These are phyloP conservation scores for Atherinosoma microstoma DNA, from an alignment of 2,797 vertebrate species.

Conservation along the genomic window DNA sequence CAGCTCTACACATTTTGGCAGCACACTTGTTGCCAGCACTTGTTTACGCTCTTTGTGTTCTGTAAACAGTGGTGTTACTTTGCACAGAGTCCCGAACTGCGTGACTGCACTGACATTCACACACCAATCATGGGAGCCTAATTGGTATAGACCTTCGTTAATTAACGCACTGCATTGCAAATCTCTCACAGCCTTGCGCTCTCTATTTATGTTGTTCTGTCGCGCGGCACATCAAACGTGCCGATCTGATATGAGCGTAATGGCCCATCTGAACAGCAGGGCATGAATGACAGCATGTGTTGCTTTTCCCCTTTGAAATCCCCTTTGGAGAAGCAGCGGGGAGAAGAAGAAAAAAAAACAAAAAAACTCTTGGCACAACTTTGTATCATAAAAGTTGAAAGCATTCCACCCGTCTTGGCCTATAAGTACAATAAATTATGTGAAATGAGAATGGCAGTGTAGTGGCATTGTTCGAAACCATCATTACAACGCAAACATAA, in stretches of 20 bases:
- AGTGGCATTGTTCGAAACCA: constrained; percentile 65
- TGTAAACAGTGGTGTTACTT: constrained; percentile 76
- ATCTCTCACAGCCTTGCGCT: constrained; percentile 73
- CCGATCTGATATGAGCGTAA: constrained; percentile 72
- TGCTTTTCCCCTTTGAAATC: constrained; percentile 71
- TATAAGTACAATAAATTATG: constrained; percentile 67
- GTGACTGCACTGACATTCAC: constrained; percentile 78
- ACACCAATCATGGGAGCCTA: constrained; percentile 77
- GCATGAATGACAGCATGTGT: constrained; percentile 77
- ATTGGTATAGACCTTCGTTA: constrained; percentile 80
- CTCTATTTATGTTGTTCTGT: constrained; percentile 72
- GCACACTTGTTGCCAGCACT: constrained; percentile 50
- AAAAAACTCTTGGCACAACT: constrained; percentile 73
- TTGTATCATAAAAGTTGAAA: constrained; percentile 78
- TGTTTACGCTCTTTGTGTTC: constrained; percentile 77
- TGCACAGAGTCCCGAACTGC: constrained; percentile 65
- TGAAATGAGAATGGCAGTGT: constrained; percentile 48
- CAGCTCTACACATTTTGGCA: constrained; percentile 56
- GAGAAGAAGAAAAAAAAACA: constrained; percentile 42
- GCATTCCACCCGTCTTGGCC: constrained; percentile 73
- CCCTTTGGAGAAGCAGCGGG: constrained; percentile 48
- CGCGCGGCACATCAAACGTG: constrained; percentile 70
- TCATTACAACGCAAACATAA: constrained; percentile 44
- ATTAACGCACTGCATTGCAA: constrained; percentile 76
- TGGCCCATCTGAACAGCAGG: constrained; percentile 65